Base-by-base conservation (phyloP, 1,140 invertebrate species). In the Diorhabda sublineata region DNA sequence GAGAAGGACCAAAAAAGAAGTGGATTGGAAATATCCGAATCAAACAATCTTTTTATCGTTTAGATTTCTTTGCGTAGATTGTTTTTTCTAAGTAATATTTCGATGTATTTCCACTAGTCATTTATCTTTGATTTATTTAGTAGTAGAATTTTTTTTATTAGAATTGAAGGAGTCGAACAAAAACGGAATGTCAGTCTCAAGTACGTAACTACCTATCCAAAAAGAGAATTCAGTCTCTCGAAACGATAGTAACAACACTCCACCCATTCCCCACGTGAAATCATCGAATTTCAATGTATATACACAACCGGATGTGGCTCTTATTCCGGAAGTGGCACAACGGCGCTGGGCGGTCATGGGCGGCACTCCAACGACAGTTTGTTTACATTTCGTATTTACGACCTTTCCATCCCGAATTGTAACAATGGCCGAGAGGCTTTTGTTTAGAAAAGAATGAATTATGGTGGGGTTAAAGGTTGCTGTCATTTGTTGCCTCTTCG, bases 281-380 rank as follows among this genome's bases (percentile, higher is more conserved):
- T 44, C 44, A 45, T 62, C 44, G 45, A 62, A 62, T 62, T 62
- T 44, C 42, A 62, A 11, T 26, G 26, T 26, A 26, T 42, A 42
- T n/a, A 8, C 42, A n/a, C 44, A 6, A 8, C 61, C 61, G 61
- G 61, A 62, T 62, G 61, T 62, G 61, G 61, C 61, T 62, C 61
- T 62, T 62, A 62, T 62, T 62, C 61, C 61, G 61, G 61, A 62
- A 62, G 61, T 62, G 42, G 45, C 44, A 62, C 61, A 61, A 62
- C 61, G 45, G 61, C 5, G 44, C 43, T 62, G 61, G 61, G 61
- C 61, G 61, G 43, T 62, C 61, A 43, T 62, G 44, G 61, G 61
- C 61, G 61, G 61, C n/a, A 42, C 61, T 62, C 42, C 61, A 44
- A 7, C 61, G 44, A 44, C 61, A 11, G 61, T 62, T 62, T 62